These are phyloP conservation scores for Diplodus sargus DNA, from an alignment of 2,797 vertebrate genomes.

Conservation along the genomic window DNA sequence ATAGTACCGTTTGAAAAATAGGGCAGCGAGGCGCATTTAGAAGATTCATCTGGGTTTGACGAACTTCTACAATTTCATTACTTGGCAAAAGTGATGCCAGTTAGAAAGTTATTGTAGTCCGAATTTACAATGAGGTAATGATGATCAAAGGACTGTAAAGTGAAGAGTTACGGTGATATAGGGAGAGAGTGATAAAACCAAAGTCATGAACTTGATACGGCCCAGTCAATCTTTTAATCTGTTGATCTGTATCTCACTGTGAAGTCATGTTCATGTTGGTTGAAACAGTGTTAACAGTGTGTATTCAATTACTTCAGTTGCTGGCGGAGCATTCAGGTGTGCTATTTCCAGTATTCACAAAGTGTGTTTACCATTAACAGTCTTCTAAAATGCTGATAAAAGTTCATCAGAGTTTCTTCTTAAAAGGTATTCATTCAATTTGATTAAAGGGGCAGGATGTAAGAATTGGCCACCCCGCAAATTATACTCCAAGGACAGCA, in stretches of 20 bases:
- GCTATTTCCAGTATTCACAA: neutral
- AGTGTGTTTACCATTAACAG: neutral
- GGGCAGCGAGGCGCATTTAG: conserved; percentile 31
- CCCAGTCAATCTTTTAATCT: neutral
- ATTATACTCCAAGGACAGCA: no score
- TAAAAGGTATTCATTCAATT: no score
- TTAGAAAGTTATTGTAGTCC: conserved; percentile 45
- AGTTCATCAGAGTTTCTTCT: neutral
- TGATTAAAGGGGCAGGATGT: no score
- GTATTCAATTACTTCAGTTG: no score
- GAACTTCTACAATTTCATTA: conserved; percentile 13
- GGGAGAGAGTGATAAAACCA: neutral
- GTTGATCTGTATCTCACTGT: neutral
- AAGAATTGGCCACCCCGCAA: no score
- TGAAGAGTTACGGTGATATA: neutral
- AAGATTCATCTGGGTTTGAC: conserved; percentile 37
- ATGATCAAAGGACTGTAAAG: conserved; percentile 38
- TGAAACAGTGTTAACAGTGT: no score
- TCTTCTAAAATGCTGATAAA: neutral
- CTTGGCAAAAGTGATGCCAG: conserved; percentile 13
- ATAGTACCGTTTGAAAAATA: conserved; percentile 56
- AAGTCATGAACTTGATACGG: no score
- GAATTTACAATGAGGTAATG: conserved; percentile 15
- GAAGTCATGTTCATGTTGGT: neutral
- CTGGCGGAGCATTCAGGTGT: neutral